Evolutionary conservation across 1,140 invertebrate genomes (phyloP).

Genomic region (Lordiphosa clarofinis): DNA sequence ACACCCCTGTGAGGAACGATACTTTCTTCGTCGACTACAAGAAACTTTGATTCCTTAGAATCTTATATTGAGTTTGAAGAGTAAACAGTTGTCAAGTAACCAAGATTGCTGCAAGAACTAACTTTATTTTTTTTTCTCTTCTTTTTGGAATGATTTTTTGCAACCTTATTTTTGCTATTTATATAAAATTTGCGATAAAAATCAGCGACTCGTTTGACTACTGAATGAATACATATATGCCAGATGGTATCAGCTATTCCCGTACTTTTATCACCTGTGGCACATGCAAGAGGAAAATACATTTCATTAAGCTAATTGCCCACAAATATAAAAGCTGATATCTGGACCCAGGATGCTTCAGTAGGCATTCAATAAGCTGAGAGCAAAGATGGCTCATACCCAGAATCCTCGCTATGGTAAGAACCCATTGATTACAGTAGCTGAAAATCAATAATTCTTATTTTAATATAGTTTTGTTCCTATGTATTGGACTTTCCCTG

Average conservation of each 20-base stretch:
- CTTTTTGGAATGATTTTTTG: neutral
- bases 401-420: conserved; percentile 36
- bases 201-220: conserved; percentile 27
- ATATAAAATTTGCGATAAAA: conserved; percentile 15
- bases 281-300: conserved; percentile 25
- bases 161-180: conserved; percentile 7
- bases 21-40: no score
- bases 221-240: conserved; percentile 15
- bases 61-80: no score
- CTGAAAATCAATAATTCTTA: neutral
- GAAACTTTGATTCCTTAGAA: no score
- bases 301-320: conserved; percentile 66
- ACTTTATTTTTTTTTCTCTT: no score
- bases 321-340: conserved; percentile 56
- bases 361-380: conserved; percentile 26
- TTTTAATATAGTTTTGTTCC: conserved; percentile 13
- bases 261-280: conserved; percentile 39
- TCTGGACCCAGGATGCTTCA: conserved; percentile 17
- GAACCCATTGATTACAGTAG: neutral
- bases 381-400: conserved; percentile 39
- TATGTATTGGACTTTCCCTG: conserved; percentile 28
- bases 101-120: no score
- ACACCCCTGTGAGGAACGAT: no score
- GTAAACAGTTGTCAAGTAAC: no score
- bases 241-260: conserved; percentile 32